Evolutionary conservation across 2,113 vertebrate genomes (phyloP), one percentile per base, ranked within the genome.

Genomic region (Arvicanthis niloticus): DNA sequence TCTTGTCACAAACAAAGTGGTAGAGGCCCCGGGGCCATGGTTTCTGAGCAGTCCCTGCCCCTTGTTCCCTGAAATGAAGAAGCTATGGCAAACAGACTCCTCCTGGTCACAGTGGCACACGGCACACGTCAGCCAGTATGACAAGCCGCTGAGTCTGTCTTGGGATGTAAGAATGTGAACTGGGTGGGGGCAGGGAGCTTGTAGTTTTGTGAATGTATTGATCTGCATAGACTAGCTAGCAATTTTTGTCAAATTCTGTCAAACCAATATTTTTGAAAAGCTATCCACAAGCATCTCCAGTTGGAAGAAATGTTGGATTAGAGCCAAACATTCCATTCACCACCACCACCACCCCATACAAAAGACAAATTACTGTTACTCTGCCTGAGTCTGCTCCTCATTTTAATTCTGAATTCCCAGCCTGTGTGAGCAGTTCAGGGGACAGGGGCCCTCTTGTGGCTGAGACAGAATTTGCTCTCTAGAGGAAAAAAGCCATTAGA

Each of bases 381-480:
- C 86, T 92, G 21, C 22, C 94, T 82, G 40, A 88, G 62, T 92
- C 91, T 70, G 81, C 80, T 95, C 80, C 26, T 94, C n/a, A 0
- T 93, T 95, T 95, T 88, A 67, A 77, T 76, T 93, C 92, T 96
- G 81, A 97, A 94, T 97, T 86, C 80, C 51, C 51, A 31, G 77
- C 62, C 95, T 91, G 89, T 88, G 48, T 68, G 51, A 37, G 67
- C 92, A 78, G 80, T 95, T 94, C 70, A 77, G 88, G 82, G 93
- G 88, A 90, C 92, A 93, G 94, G 92, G 92, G 97, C 97, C 97
- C 97, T 92, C 97, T 97, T 97, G 97, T 97, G 97, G 97, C 96
- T 87, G 95, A 97, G 81, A 82, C 0, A 40, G 91, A 94, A 94
- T 91, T 67, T 96, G 94, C 81, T 97, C 95, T 92, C 93, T 42